A percentile compares a stretch with the other conserved stretches of the same genome.
These are phyloP conservation scores for Apostichopus japonicus DNA, from an alignment of 35 echinoderm and acorn worm species.

Conservation along the genomic window DNA sequence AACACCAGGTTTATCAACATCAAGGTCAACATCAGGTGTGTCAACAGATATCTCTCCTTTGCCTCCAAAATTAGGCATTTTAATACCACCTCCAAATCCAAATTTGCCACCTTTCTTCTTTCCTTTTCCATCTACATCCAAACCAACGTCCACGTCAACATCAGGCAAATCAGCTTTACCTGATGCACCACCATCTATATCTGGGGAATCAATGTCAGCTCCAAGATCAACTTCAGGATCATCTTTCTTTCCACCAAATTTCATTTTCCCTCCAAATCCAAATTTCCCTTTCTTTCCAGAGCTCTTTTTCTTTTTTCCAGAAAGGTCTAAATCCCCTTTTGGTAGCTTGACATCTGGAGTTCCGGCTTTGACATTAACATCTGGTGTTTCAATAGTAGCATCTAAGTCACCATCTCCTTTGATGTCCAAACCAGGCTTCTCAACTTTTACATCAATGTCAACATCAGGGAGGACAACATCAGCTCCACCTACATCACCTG, in stretches of 20 bases:
- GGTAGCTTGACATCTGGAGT: conserved; percentile 27
- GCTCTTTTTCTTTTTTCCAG: conserved; percentile 62
- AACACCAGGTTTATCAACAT: conserved; percentile 35
- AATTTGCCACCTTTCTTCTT: conserved; percentile 58
- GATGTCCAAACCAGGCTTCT: conserved; percentile 54
- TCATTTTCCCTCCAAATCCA: conserved; percentile 62
- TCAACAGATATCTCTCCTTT: conserved; percentile 39
- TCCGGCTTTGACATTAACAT: conserved; percentile 46
- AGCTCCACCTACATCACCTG: conserved; percentile 36
- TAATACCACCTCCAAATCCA: conserved; percentile 70
- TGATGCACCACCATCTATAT: conserved; percentile 21
- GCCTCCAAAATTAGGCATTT: conserved; percentile 47
- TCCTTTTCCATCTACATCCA: conserved; percentile 31
- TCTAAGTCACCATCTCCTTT: conserved; percentile 63
- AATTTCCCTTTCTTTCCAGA: conserved; percentile 61
- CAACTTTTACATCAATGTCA: conserved; percentile 59
- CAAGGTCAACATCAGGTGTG: conserved; percentile 39
- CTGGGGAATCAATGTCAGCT: conserved; percentile 23
- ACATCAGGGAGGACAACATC: conserved; percentile 22
- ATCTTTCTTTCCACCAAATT: conserved; percentile 49
- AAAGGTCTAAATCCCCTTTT: conserved; percentile 23
- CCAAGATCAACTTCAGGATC: conserved; percentile 29
- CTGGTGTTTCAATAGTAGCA: not conserved
- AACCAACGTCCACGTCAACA: conserved; percentile 22
- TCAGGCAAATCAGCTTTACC: conserved; percentile 46